Evolutionary conservation across 2,797 vertebrate genomes (phyloP).

Genomic region (Xiphorhynchus erythropygius): DNA sequence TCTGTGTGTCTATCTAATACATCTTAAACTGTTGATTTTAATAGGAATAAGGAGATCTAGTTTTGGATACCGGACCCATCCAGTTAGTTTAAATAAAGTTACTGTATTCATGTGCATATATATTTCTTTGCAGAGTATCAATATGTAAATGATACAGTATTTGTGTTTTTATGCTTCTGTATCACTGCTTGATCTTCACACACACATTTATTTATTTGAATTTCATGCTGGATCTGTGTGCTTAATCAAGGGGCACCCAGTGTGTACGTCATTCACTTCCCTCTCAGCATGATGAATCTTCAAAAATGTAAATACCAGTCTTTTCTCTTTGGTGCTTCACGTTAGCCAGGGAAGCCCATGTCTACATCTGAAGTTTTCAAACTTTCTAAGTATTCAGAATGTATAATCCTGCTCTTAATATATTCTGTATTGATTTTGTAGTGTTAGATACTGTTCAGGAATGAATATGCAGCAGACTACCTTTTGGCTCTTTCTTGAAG

Average conservation of each 20-base stretch:
- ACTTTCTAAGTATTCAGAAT: neutral
- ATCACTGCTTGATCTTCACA: neutral
- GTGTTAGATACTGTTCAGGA: neutral
- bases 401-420: neutral
- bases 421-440: neutral
- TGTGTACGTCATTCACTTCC: neutral
- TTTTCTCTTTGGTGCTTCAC: neutral
- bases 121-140: neutral
- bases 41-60: neutral
- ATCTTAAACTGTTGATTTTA: neutral
- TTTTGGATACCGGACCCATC: neutral
- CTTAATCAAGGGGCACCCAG: neutral
- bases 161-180: neutral
- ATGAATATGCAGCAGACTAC: neutral
- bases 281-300: neutral
- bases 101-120: accelerated
- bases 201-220: neutral
- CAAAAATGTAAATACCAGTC: neutral
- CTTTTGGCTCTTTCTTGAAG: neutral
- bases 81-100: neutral
- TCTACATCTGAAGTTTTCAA: neutral
- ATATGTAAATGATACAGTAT: neutral
- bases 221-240: neutral
- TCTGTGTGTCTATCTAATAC: neutral
- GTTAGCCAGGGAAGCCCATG: neutral